Conservation (phyloP, 2,113 vertebrate genomes). For the Silurus glanis region DNA sequence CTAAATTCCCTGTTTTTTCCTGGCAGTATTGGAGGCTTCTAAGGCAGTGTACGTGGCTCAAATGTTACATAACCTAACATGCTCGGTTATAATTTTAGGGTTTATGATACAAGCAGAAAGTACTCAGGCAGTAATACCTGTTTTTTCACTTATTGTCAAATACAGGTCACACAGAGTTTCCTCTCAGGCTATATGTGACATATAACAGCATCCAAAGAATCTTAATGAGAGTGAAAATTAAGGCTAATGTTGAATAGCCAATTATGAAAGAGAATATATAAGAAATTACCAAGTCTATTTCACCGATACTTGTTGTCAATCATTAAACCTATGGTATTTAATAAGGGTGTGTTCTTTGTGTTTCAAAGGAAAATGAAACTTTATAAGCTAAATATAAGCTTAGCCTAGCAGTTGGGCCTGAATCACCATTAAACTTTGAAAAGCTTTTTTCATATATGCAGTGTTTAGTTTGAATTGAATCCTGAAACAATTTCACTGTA, state of each 20-base stretch:
- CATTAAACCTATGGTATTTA: background rate
- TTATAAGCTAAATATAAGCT: background rate
- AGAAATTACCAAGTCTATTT: background rate
- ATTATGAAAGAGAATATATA: background rate
- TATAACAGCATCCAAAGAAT: background rate
- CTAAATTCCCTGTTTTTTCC: background rate
- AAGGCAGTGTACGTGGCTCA: background rate
- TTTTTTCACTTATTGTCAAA: background rate
- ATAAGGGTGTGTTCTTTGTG: background rate
- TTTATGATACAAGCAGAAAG: background rate
- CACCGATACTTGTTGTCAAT: background rate
- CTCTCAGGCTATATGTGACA: background rate
- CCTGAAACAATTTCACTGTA: background rate
- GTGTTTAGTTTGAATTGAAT: background rate
- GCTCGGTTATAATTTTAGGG: constrained; percentile 18
- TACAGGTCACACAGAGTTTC: constrained; percentile 4
- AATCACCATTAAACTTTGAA: background rate
- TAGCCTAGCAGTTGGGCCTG: background rate
- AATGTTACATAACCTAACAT: background rate
- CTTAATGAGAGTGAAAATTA: background rate
- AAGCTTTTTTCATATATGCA: background rate
- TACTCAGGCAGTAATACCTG: background rate
- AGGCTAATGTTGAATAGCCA: background rate
- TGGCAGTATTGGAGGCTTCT: background rate
- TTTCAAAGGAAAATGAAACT: background rate